Conservation (phyloP, 1,140 invertebrate genomes). For the Macrostomum lignano region DNA sequence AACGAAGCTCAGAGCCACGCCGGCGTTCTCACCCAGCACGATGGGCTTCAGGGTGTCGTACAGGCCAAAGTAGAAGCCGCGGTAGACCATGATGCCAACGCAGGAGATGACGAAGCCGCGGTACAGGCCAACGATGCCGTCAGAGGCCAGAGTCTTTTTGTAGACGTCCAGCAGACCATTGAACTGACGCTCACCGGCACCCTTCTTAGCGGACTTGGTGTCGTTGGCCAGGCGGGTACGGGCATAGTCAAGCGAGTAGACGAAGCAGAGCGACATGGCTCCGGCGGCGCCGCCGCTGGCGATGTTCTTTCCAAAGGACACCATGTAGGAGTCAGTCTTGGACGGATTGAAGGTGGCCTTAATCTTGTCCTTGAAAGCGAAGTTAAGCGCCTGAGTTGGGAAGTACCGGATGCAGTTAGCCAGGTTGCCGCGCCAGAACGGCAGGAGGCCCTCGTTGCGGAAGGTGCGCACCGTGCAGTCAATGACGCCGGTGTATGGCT, state of each 20-base stretch:
- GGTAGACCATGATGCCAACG: slow-evolving; percentile 29
- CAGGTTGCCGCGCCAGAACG: slow-evolving; percentile 76
- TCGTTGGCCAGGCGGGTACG: slow-evolving; percentile 45
- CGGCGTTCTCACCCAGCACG: slow-evolving; percentile 46
- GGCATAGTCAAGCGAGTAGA: slow-evolving; percentile 76
- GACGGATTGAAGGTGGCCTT: slow-evolving; percentile 34
- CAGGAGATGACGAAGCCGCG: slow-evolving; percentile 65
- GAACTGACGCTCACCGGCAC: slow-evolving; percentile 50
- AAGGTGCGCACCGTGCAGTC: slow-evolving; percentile 27
- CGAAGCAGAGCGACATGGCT: slow-evolving; percentile 63
- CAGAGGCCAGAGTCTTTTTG: slow-evolving; percentile 52
- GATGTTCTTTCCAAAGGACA: slow-evolving; percentile 35
- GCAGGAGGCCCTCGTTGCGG: slow-evolving; percentile 32
- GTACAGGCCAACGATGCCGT: slow-evolving; percentile 57
- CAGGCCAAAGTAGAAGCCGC: slow-evolving; percentile 72
- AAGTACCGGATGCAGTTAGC: slow-evolving; percentile 55
- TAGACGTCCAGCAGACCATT: slow-evolving; percentile 56
- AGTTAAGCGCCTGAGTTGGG: slow-evolving; percentile 75
- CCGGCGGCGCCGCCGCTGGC: slow-evolving; percentile 72
- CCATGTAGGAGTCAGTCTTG: slow-evolving; percentile 16
- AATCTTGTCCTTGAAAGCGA: slow-evolving; percentile 66
- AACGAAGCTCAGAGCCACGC: slow-evolving; percentile 50
- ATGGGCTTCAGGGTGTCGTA: slow-evolving; percentile 67
- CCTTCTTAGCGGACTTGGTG: slow-evolving; percentile 33
- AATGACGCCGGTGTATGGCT: slow-evolving; percentile 27